Conservation (phyloP, 2,797 vertebrate species). For the Spinus olivaceus region DNA sequence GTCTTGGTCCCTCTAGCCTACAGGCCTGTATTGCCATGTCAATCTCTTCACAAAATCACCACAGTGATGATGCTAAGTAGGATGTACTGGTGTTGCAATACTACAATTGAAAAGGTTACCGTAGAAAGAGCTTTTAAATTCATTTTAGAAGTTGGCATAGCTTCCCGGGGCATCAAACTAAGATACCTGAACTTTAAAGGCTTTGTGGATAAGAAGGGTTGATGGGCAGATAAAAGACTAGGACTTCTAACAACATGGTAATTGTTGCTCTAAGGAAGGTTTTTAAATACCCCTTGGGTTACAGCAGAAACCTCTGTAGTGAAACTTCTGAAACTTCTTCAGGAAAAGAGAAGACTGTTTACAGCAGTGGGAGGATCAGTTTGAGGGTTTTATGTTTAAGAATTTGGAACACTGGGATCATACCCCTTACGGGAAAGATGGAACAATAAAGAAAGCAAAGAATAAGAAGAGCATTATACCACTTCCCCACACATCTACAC, state of each 20-base stretch:
- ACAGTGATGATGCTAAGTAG: background rate
- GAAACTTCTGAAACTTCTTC: background rate
- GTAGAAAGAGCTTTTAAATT: background rate
- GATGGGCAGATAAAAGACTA: background rate
- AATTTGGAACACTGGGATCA: background rate
- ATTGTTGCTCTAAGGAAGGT: background rate
- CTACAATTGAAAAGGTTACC: background rate
- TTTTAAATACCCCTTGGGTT: background rate
- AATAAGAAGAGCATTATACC: background rate
- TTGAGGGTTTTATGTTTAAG: background rate
- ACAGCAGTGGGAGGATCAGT: rapidly evolving
- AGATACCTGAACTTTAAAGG: background rate
- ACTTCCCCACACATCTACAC: background rate
- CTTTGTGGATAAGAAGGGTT: background rate
- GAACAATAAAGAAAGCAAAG: background rate
- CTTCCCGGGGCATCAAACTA: background rate
- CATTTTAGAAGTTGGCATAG: background rate
- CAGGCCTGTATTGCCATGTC: background rate
- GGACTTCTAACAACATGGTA: background rate
- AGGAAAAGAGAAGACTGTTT: background rate
- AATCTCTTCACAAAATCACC: background rate
- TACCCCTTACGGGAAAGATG: background rate
- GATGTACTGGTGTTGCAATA: background rate
- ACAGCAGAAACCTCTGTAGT: background rate
- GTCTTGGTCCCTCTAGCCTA: background rate